Evolutionary conservation across 2,888 invertebrate genomes (phyloP).

Genomic region (Sepiola atlantica): DNA sequence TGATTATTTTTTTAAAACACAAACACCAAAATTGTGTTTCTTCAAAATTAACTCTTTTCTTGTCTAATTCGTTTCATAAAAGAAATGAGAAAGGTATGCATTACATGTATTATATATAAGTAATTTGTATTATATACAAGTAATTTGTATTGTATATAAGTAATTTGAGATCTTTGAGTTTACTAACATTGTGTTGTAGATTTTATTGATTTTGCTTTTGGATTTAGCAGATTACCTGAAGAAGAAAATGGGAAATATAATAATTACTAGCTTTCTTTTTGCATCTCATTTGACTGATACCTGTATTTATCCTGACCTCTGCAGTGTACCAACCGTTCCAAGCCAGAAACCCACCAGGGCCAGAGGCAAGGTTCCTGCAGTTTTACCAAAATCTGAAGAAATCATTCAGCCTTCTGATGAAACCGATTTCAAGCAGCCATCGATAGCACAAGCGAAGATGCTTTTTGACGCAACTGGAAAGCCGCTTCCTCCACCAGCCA

Average conservation of each 20-base stretch:
- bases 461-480: slow-evolving; percentile 57
- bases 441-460: slow-evolving; percentile 62
- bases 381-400: slow-evolving; percentile 40
- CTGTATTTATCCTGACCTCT: neutral
- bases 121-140: neutral
- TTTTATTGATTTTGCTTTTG: neutral
- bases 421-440: slow-evolving; percentile 59
- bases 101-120: neutral
- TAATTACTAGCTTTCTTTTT: neutral
- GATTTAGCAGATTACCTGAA: neutral
- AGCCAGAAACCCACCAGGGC: neutral
- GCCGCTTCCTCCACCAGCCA: slow-evolving; percentile 52
- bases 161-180: neutral
- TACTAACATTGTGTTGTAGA: neutral
- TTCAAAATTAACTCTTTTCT: neutral
- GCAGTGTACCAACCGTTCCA: neutral
- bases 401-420: slow-evolving; percentile 44
- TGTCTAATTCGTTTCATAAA: neutral
- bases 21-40: neutral
- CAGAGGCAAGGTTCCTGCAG: neutral
- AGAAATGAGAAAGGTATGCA: neutral
- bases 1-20: neutral
- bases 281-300: neutral
- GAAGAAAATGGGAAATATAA: too few relatives aligned
- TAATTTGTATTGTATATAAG: neutral